These are phyloP conservation scores for Sebastes umbrosus DNA, from an alignment of 2,797 vertebrate genomes.

Conservation along the genomic window DNA sequence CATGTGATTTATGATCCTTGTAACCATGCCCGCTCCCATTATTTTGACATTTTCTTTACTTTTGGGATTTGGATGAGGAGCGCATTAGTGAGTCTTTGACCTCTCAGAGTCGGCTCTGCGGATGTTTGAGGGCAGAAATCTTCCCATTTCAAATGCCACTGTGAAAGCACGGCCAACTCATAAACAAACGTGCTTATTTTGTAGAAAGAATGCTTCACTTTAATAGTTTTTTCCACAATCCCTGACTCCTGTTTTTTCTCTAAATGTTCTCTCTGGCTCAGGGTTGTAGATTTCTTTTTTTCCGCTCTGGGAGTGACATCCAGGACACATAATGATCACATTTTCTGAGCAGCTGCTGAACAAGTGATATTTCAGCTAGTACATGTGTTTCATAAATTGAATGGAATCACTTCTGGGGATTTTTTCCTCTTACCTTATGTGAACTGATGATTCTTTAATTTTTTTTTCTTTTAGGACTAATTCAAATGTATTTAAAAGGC, in stretches of 20 bases:
- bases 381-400: neutral
- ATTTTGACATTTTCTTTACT: conserved; percentile 3
- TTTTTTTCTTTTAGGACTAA: neutral
- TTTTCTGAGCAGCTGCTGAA: conserved; percentile 34
- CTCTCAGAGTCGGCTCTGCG: neutral
- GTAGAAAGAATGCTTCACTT: neutral
- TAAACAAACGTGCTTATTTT: neutral
- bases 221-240: conserved; percentile 1
- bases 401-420: neutral
- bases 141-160: neutral
- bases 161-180: neutral
- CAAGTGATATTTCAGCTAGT: neutral
- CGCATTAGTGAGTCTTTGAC: neutral
- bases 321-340: neutral
- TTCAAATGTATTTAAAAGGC: neutral
- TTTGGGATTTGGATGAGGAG: conserved; percentile 6
- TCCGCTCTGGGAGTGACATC: conserved; percentile 31
- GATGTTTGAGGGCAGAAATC: neutral
- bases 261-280: conserved; percentile 48
- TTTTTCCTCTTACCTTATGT: neutral
- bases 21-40: neutral
- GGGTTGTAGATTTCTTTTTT: conserved; percentile 4
- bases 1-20: conserved; percentile 17
- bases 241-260: neutral
- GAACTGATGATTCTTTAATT: neutral